Conservation (phyloP, 2,797 vertebrate species). For the Sphenodon punctatus region DNA sequence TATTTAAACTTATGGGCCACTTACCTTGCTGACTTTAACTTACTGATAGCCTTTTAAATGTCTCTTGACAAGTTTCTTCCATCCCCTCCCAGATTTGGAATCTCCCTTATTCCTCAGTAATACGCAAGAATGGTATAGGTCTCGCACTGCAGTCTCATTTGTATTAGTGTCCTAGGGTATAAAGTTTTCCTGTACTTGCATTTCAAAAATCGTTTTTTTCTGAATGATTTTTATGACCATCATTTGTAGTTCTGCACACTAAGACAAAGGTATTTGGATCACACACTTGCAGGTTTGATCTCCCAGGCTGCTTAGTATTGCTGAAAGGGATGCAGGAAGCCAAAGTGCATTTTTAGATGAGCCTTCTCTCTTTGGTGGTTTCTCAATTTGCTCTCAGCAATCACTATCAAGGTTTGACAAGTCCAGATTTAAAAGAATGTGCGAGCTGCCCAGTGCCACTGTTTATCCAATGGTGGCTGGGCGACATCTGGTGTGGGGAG, state of each 20-base stretch:
- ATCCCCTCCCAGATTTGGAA: neutral
- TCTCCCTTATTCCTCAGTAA: neutral
- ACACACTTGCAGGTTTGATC: neutral
- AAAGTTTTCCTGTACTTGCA: neutral
- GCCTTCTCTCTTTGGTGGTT: no score
- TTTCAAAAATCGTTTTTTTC: neutral
- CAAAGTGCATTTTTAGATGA: no score
- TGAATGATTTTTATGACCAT: neutral
- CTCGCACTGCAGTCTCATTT: neutral
- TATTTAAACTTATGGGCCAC: neutral
- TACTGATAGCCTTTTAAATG: neutral
- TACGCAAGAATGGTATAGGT: no score
- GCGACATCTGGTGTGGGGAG: no score
- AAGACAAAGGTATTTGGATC: accelerated
- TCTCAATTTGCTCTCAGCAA: no score
- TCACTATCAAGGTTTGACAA: no score
- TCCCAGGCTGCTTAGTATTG: neutral
- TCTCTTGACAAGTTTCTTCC: neutral
- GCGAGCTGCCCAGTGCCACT: no score
- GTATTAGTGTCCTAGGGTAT: neutral
- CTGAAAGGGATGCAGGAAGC: neutral
- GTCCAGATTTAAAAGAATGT: no score
- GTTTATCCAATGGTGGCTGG: no score
- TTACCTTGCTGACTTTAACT: no score
- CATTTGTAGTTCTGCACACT: neutral